Percentiles rank a stretch among this genome's conserved stretches.
Evolutionary conservation across 92 coral and sea anemone species (phyloP).

Genomic region (Palythoa heliodiscus): DNA sequence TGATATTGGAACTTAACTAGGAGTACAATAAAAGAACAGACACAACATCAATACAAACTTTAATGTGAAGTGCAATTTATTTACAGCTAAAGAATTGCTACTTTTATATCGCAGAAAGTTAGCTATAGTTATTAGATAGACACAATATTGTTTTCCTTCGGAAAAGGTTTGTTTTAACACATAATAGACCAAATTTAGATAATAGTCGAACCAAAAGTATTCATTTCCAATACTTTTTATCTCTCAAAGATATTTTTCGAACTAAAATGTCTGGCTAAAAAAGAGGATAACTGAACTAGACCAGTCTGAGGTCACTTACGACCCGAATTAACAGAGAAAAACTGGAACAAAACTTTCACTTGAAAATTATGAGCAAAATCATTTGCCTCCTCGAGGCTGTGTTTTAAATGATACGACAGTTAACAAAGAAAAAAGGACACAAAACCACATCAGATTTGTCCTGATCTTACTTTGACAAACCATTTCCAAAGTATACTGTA

Average conservation of each 20-base stretch:
- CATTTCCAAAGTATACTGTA: constrained; percentile 16
- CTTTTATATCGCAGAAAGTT: constrained; percentile 23
- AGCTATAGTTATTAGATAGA: constrained; percentile 1
- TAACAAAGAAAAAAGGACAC: constrained; percentile 2
- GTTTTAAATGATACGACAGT: neutral
- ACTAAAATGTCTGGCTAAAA: neutral
- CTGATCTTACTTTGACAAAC: constrained; percentile 34
- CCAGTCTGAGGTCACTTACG: neutral
- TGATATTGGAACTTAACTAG: neutral
- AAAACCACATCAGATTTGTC: constrained; percentile 21
- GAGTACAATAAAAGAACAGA: neutral
- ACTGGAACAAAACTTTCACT: neutral
- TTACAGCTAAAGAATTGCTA: constrained; percentile 38
- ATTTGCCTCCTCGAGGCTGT: constrained; percentile 32
- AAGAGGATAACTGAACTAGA: neutral
- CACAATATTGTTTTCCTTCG: constrained; percentile 27
- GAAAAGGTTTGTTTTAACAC: constrained; percentile 30
- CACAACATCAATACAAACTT: constrained; percentile 19
- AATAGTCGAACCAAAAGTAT: neutral
- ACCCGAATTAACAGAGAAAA: neutral
- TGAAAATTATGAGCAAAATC: neutral
- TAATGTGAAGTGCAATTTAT: constrained; percentile 48
- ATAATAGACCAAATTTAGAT: neutral
- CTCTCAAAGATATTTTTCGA: neutral
- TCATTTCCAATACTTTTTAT: neutral